These are phyloP conservation scores for Himalopsyche kuldschensis DNA, from an alignment of 2,888 invertebrate species.

Conservation along the genomic window DNA sequence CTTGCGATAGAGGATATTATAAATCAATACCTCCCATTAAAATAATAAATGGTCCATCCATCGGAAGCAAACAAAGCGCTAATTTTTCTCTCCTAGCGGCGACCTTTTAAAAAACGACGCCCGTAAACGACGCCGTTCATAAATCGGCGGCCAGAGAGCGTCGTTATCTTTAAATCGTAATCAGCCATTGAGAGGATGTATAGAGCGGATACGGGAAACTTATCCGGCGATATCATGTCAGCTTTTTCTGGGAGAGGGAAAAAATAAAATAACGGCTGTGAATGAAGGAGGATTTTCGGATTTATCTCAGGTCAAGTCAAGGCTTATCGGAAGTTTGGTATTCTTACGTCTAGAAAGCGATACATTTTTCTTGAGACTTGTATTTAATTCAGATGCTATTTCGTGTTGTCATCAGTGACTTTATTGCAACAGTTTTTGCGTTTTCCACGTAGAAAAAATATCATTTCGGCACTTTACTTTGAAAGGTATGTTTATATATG, in stretches of 20 bases:
- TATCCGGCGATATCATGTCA: background rate
- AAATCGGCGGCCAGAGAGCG: background rate
- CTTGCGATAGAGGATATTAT: background rate
- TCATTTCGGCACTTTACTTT: too few species aligned
- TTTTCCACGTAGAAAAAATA: too few species aligned
- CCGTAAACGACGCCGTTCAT: background rate
- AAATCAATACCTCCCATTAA: background rate
- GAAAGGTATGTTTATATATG: too few species aligned
- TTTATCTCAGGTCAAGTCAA: background rate
- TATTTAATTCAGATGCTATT: background rate
- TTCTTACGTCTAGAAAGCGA: background rate
- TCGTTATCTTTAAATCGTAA: slow-evolving; percentile 1
- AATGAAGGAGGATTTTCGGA: background rate
- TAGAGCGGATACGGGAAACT: background rate
- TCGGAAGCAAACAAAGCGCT: background rate
- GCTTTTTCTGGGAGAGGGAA: background rate
- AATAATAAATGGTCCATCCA: background rate
- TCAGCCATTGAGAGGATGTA: background rate
- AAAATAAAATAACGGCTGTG: background rate
- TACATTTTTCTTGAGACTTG: background rate
- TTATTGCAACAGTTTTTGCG: background rate
- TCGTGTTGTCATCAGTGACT: background rate
- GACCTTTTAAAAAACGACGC: background rate
- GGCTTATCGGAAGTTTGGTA: background rate
- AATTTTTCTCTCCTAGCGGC: background rate